phyloP scores from a whole-genome alignment of 2,113 vertebrate genomes.

The Gymnorhina tibicen region DNA sequence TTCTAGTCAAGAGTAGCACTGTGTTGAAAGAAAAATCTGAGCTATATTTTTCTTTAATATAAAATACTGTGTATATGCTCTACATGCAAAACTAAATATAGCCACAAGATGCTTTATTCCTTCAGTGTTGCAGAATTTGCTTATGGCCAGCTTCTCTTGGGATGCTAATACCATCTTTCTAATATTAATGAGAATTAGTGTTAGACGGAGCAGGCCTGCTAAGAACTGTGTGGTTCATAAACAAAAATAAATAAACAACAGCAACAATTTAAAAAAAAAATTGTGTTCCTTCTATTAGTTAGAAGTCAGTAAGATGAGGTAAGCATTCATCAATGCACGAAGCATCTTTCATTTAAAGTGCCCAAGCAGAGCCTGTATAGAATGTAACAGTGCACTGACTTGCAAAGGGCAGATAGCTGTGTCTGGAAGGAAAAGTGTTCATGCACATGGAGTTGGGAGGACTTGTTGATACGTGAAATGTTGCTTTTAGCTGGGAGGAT shows the following conservation, averaged over 20 bases:
- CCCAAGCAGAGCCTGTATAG: not conserved
- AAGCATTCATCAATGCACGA: not conserved
- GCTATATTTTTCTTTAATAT: not conserved
- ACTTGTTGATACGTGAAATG: not conserved
- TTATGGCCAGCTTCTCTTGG: not conserved
- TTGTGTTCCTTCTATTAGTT: not conserved
- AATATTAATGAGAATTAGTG: not conserved
- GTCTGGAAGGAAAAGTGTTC: not conserved
- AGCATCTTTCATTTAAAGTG: not conserved
- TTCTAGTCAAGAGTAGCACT: not conserved
- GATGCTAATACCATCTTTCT: not conserved
- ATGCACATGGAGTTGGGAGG: not conserved
- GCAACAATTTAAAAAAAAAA: not conserved
- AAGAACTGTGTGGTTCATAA: not conserved
- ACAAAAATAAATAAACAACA: not conserved
- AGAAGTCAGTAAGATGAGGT: not conserved
- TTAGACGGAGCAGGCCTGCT: not conserved
- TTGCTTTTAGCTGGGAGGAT: not conserved
- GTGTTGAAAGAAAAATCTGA: not conserved
- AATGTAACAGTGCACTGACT: not conserved
- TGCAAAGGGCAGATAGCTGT: not conserved
- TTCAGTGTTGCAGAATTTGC: not conserved
- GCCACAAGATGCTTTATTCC: not conserved
- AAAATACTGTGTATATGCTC: not conserved
- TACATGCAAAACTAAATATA: not conserved